These are phyloP conservation scores for Patiria miniata DNA, from an alignment of 35 echinoderm and acorn worm genomes.

Conservation along the genomic window DNA sequence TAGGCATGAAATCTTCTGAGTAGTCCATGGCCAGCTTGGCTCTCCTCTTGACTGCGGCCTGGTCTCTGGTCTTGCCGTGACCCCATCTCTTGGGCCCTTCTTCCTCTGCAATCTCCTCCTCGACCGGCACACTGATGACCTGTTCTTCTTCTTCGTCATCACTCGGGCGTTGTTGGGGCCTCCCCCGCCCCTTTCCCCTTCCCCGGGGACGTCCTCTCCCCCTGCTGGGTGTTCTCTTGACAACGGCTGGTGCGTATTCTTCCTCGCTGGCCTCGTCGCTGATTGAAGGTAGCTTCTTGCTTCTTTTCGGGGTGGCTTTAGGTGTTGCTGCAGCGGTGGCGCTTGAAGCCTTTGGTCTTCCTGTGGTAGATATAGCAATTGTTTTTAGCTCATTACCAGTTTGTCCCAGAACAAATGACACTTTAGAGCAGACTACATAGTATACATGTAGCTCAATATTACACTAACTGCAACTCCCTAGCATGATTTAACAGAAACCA, in stretches of 20 bases:
- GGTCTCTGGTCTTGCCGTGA: constrained; percentile 24
- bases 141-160: constrained; percentile 59
- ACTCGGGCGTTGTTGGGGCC: constrained; percentile 15
- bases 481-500: too few relatives aligned
- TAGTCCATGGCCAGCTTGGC: constrained; percentile 18
- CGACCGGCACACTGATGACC: neutral
- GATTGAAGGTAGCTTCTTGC: neutral
- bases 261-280: constrained; percentile 12
- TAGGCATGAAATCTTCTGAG: constrained; percentile 32
- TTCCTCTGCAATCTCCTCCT: constrained; percentile 1
- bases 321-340: neutral
- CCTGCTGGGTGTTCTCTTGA: constrained; percentile 25
- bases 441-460: too few relatives aligned
- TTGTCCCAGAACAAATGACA: too few relatives aligned
- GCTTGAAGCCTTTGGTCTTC: neutral
- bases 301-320: neutral
- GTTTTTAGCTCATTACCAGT: too few relatives aligned
- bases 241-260: constrained; percentile 4
- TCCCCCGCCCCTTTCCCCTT: neutral
- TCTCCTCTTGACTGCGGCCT: constrained; percentile 44
- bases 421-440: too few relatives aligned
- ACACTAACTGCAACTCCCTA: too few relatives aligned
- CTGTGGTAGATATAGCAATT: neutral
- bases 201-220: constrained; percentile 21
- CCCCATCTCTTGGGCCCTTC: constrained; percentile 4